phyloP scores from a whole-genome alignment of 2,113 vertebrate species.

The Nanorana parkeri region DNA sequence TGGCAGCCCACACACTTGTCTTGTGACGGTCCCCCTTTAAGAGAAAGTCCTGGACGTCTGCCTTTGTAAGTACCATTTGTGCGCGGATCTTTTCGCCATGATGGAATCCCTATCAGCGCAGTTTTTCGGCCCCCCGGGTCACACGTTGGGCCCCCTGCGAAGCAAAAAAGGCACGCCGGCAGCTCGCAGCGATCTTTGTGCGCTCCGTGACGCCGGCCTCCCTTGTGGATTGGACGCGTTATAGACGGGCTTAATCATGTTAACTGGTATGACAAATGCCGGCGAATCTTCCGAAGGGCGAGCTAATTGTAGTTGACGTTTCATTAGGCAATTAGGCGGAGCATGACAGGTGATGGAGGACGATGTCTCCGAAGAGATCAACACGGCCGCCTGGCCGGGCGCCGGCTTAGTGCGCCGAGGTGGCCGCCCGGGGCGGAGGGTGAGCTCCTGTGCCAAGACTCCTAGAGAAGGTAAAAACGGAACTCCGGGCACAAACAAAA shows the following conservation, averaged over 20 bases:
- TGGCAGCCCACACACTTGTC: no score
- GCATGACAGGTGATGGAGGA: conserved; percentile 38
- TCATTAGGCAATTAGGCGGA: conserved; percentile 33
- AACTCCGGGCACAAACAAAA: no score
- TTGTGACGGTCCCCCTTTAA: no score
- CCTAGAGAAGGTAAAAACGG: no score
- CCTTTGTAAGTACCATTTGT: no score
- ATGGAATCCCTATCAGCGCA: not conserved
- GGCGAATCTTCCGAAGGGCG: conserved; percentile 1
- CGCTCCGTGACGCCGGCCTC: conserved; percentile 4
- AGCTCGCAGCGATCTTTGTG: not conserved
- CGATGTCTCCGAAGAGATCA: not conserved
- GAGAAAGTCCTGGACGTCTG: no score
- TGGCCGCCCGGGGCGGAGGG: not conserved
- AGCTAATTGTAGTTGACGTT: conserved; percentile 38
- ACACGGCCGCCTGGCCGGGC: not conserved
- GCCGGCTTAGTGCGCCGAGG: not conserved
- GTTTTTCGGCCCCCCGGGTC: no score
- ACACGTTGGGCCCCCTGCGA: no score
- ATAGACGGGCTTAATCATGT: conserved; percentile 24
- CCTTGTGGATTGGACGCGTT: conserved; percentile 31
- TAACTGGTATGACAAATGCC: conserved; percentile 28
- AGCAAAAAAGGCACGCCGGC: no score
- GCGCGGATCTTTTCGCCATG: no score
- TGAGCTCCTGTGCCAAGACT: not conserved